These are phyloP conservation scores for Drosophila aldrichi DNA, from an alignment of 2,888 invertebrate species.

Conservation along the genomic window DNA sequence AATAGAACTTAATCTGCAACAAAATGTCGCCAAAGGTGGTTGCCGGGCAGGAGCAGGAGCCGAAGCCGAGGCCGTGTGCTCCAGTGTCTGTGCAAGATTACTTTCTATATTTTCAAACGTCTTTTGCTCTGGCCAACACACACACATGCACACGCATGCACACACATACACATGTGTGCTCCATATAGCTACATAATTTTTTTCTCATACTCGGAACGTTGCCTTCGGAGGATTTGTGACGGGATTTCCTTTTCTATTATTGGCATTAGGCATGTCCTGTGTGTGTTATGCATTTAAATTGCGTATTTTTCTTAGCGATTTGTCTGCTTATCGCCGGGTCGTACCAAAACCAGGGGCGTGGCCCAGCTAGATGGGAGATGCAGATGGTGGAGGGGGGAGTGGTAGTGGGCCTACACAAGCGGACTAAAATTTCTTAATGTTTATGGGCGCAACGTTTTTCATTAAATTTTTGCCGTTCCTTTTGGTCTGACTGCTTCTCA, in stretches of 20 bases:
- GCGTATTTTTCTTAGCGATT: slow-evolving; percentile 86
- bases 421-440: slow-evolving; percentile 77
- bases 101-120: slow-evolving; percentile 82
- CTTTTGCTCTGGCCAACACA: slow-evolving; percentile 49
- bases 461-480: slow-evolving; percentile 68
- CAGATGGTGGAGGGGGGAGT: background rate
- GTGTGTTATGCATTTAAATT: slow-evolving; percentile 86
- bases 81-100: slow-evolving; percentile 69
- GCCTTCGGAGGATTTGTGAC: slow-evolving; percentile 84
- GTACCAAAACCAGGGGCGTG: slow-evolving; percentile 29
- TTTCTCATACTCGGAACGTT: slow-evolving; percentile 64
- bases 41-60: slow-evolving; percentile 49
- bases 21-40: slow-evolving; percentile 84
- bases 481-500: slow-evolving; percentile 3
- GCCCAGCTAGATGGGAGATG: background rate
- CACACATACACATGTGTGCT: slow-evolving; percentile 35
- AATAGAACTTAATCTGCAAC: slow-evolving; percentile 85
- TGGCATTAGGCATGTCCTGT: slow-evolving; percentile 86
- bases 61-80: slow-evolving; percentile 41
- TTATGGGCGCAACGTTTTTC: slow-evolving; percentile 80
- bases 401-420: slow-evolving; percentile 8
- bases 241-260: slow-evolving; percentile 86
- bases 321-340: slow-evolving; percentile 83
- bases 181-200: slow-evolving; percentile 73
- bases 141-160: slow-evolving; percentile 25